Percentiles rank a stretch among this genome's conserved stretches.
Evolutionary conservation across 2,888 invertebrate genomes (phyloP).

Genomic region (Drosophila neutralis): DNA sequence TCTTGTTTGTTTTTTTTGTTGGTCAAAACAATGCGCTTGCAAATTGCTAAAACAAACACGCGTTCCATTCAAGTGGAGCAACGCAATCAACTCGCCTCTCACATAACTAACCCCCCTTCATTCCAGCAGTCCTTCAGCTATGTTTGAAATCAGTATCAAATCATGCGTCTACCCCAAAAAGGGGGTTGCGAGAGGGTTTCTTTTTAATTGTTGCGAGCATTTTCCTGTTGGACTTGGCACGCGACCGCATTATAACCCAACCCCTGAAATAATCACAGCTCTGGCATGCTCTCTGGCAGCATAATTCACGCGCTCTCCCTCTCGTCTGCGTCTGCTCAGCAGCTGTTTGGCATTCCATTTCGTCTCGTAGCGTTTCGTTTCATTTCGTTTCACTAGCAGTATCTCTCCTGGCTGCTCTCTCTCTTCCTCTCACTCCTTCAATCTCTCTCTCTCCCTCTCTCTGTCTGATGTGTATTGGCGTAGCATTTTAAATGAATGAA

Average conservation of each 20-base stretch:
- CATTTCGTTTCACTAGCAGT: conserved; percentile 34
- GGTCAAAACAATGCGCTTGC: conserved; percentile 69
- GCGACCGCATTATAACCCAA: conserved; percentile 45
- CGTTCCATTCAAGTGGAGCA: conserved; percentile 43
- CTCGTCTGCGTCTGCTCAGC: conserved; percentile 51
- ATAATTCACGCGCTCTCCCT: background rate
- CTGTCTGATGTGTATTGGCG: conserved; percentile 51
- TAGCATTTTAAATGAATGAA: conserved; percentile 81
- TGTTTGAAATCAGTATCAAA: conserved; percentile 54
- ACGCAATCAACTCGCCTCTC: conserved; percentile 43
- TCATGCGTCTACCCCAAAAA: conserved; percentile 49
- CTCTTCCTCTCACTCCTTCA: background rate
- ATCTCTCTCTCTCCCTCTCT: background rate
- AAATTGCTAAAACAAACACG: conserved; percentile 76
- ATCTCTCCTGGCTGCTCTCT: background rate
- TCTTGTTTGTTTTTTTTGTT: conserved; percentile 32
- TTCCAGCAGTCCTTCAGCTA: background rate
- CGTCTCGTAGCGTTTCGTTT: conserved; percentile 22
- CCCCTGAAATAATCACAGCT: conserved; percentile 35
- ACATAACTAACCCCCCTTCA: background rate
- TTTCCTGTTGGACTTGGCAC: conserved; percentile 73
- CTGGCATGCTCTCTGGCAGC: background rate
- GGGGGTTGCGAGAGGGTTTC: background rate
- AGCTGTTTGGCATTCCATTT: conserved; percentile 41
- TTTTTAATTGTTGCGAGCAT: conserved; percentile 65